Percentiles rank a stretch among this genome's conserved stretches.
Evolutionary conservation across 1,140 invertebrate species (phyloP).

Genomic region (Zaprionus ghesquierei): DNA sequence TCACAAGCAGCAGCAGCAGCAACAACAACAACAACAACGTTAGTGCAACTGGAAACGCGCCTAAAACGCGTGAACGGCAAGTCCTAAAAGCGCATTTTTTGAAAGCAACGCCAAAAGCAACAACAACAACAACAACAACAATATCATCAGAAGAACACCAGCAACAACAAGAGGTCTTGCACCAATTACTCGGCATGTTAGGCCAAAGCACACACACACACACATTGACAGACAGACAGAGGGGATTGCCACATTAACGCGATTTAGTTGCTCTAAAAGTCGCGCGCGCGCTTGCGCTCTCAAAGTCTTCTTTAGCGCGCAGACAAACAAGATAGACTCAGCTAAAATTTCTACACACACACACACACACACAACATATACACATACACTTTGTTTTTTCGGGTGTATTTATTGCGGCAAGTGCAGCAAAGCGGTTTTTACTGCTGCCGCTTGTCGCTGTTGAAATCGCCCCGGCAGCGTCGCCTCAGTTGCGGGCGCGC

Average conservation of each 20-base stretch:
- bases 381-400: background rate
- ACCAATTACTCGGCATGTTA: constrained; percentile 64
- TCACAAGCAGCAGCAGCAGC: constrained; percentile 12
- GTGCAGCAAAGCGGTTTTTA: constrained; percentile 35
- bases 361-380: background rate
- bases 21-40: constrained; percentile 21
- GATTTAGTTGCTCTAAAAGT: constrained; percentile 56
- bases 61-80: constrained; percentile 39
- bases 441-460: constrained; percentile 3
- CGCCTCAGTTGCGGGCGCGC: constrained; percentile 5
- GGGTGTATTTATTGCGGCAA: constrained; percentile 20
- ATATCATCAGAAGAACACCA: constrained; percentile 17
- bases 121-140: constrained; percentile 21
- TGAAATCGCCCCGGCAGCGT: constrained; percentile 38
- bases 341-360: background rate
- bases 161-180: constrained; percentile 55
- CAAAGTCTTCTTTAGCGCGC: constrained; percentile 38
- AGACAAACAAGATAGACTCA: constrained; percentile 11
- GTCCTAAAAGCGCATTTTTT: background rate
- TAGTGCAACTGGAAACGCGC: constrained; percentile 56
- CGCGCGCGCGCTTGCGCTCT: constrained; percentile 6
- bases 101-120: constrained; percentile 18
- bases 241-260: constrained; percentile 71
- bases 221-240: constrained; percentile 1
- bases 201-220: constrained; percentile 24